A percentile compares a stretch with the other conserved stretches of the same genome.
Evolutionary conservation across 2,113 vertebrate species (phyloP).

Genomic region (Himantopus leucocephalus): DNA sequence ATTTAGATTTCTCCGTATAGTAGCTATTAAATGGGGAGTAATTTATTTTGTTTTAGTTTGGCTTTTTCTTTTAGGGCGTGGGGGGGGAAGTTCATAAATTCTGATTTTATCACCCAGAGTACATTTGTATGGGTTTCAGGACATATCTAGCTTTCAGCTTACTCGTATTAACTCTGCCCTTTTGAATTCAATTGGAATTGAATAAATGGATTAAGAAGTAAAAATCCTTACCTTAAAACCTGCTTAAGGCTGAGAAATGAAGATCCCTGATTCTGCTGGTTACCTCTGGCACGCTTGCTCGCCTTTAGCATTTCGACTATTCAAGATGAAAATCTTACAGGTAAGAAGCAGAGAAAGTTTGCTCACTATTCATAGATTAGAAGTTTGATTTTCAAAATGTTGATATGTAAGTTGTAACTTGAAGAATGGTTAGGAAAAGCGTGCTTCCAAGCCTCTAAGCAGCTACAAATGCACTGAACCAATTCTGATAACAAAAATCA

Average conservation of each 20-base stretch:
- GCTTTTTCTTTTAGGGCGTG: not conserved
- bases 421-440: not conserved
- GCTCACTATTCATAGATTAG: not conserved
- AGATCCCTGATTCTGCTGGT: not conserved
- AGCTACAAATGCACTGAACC: not conserved
- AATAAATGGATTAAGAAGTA: not conserved
- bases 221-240: conserved; percentile 7
- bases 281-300: not conserved
- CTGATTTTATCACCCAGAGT: not conserved
- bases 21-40: not conserved
- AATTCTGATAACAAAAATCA: not conserved
- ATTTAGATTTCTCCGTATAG: not conserved
- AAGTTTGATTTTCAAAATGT: not conserved
- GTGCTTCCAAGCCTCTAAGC: not conserved
- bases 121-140: not conserved
- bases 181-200: not conserved
- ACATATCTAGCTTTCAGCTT: not conserved
- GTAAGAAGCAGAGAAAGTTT: not conserved
- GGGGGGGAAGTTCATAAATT: not conserved
- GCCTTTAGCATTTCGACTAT: not conserved
- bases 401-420: not conserved
- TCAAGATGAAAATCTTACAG: not conserved
- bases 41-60: not conserved
- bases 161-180: not conserved
- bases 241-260: not conserved